Base-by-base conservation (phyloP, 2,888 invertebrate species). In the Hyalella azteca region DNA sequence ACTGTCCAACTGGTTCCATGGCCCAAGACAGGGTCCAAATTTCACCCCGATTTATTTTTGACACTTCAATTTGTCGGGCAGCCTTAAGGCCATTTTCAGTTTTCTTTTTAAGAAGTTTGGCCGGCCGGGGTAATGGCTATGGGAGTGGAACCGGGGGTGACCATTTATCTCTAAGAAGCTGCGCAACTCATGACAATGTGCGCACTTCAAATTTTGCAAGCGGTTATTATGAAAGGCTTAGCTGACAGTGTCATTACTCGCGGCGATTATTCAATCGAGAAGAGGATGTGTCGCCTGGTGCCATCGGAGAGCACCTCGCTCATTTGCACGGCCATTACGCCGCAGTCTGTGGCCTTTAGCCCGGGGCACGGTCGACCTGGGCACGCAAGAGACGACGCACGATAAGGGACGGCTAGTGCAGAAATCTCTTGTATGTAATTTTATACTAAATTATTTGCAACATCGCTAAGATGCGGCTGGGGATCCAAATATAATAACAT, bases 231-330 rank as follows among this genome's bases (percentile, higher is more conserved):
- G 32, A 39, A 66, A 36, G 66, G 66, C 66, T 66, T 66, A 66
- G 66, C 66, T 66, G 66, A 66, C 66, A 66, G 66, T 66, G 66
- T 66, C 66, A 66, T 66, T 66, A 66, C 66, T 66, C 36, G 66
- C 66, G 15, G 66, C 19, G 36, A 66, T 66, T 66, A 66, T 66
- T 66, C 66, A 66, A 66, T 32, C 66, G 19, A 66, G 29, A n/a
- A 32, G 66, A 66, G 66, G 36, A 66, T 66, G 66, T 66, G 66
- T 66, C 66, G 66, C 36, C 66, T 36, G 36, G 36, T 66, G 66
- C 66, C 66, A 66, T 66, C 66, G 19, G 66, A 29, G 66, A 32
- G 32, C 66, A 66, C 66, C 66, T 66, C 66, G 66, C 66, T 36
- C 66, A 66, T 66, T 66, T 66, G 66, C 29, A 66, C 66, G 66